Base-by-base conservation (phyloP, 2,797 vertebrate genomes). In the Epinephelus coioides region DNA sequence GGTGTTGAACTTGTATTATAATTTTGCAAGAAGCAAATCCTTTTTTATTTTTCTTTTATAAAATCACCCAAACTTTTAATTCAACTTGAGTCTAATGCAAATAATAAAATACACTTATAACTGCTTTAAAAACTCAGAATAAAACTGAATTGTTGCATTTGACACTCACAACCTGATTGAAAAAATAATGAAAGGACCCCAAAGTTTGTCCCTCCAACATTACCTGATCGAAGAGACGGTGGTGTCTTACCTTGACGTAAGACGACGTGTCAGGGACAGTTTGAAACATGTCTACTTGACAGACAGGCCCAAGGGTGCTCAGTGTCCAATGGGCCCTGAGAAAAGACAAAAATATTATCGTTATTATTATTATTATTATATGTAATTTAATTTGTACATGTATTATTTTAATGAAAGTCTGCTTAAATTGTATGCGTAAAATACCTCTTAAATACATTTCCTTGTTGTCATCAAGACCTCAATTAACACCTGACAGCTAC, bases 241-340 rank as follows among this genome's bases (percentile, higher is more conserved):
- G 95, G 83, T 91, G 96, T 97, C 97, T 98, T 98, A 98, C 98
- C 97, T 99, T 98, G 95, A 99, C 96, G 94, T 97, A 98, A 97
- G 98, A 99, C 92, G 97, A 97, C 49, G 96, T 98, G 96, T 99
- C 97, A 79, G 97, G 98, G 79, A 99, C 98, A 73, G 97, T 99
- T 95, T 98, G 97, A 95, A 98, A 98, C 97, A 99, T 98, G 96
- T 94, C 97, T 90, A 86, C 93, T 85, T 86, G 91, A 92, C 92
- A 92, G 77, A 90, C 90, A 83, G 69, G 88, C 84, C 88, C 81
- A 60, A 71, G 81, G 86, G 78, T 91, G 86, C 56, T 86, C 64
- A 49, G 86, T 83, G 85, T 92, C 92, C 86, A 85, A 64, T 78
- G 82, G 85, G 79, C 87, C 83, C 92, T 95, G 79, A 23, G 49